Evolutionary conservation across 2,797 vertebrate genomes (phyloP).

Genomic region (Neopelma chrysocephalum): DNA sequence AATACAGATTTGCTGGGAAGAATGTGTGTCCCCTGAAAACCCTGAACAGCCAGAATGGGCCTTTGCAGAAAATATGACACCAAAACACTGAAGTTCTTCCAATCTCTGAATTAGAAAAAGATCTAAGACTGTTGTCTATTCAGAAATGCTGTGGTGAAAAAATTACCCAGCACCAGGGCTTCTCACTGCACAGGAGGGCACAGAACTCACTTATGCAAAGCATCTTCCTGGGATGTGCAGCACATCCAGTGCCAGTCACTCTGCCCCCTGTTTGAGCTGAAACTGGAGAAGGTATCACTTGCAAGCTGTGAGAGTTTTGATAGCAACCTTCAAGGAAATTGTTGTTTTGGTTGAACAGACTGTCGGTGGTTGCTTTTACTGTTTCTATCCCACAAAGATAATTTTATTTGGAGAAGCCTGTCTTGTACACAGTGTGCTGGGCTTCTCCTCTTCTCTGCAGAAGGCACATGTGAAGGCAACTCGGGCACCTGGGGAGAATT

Average conservation of each 20-base stretch:
- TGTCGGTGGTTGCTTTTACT: not conserved
- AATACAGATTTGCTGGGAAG: not conserved
- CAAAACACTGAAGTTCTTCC: not conserved
- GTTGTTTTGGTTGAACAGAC: not conserved
- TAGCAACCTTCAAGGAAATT: not conserved
- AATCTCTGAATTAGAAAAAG: not conserved
- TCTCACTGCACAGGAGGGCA: not conserved
- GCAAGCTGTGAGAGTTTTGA: not conserved
- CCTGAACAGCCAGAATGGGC: not conserved
- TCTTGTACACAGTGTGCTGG: not conserved
- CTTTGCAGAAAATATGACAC: not conserved
- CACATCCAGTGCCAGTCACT: not conserved
- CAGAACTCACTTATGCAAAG: not conserved
- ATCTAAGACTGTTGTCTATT: not conserved
- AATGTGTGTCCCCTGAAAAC: not conserved
- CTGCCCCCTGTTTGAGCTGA: not conserved
- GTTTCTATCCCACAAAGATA: not conserved
- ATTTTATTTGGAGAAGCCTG: not conserved
- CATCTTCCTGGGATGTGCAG: not conserved
- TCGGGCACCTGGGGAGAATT: not conserved
- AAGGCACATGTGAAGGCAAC: not conserved
- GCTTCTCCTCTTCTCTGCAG: not conserved
- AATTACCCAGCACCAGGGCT: not conserved
- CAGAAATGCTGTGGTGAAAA: not conserved
- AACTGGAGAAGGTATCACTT: not conserved